Conservation (phyloP, 2,113 vertebrate genomes). For the Grammomys surdaster region DNA sequence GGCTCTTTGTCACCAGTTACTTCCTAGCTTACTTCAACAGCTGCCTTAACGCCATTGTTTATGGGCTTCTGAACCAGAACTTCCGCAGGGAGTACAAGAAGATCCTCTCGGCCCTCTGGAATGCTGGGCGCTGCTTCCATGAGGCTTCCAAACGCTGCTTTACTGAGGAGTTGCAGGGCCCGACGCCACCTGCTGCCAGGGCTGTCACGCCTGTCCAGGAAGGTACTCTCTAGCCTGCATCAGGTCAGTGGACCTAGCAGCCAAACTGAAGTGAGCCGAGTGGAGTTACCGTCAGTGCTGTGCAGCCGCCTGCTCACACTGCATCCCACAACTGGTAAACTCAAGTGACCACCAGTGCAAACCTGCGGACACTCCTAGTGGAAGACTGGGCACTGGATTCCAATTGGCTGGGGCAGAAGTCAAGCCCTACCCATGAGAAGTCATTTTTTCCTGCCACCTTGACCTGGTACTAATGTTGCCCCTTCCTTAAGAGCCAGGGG, state of each 20-base stretch:
- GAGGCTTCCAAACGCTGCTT: slow-evolving; percentile 89
- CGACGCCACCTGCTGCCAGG: slow-evolving; percentile 86
- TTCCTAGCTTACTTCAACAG: slow-evolving; percentile 98
- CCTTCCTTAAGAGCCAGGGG: background rate
- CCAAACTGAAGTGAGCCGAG: background rate
- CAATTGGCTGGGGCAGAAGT: background rate
- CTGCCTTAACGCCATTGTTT: slow-evolving; percentile 96
- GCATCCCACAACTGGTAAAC: background rate
- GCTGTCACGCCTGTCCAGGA: background rate
- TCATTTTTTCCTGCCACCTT: background rate
- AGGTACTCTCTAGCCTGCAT: slow-evolving; percentile 79
- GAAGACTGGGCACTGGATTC: rapidly evolving
- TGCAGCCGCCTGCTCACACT: too few relatives aligned
- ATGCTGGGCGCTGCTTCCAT: slow-evolving; percentile 89
- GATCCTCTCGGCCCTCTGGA: slow-evolving; percentile 92
- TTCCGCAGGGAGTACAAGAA: slow-evolving; percentile 94
- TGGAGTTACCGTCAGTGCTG: too few relatives aligned
- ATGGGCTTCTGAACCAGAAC: slow-evolving; percentile 95
- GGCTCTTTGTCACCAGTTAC: slow-evolving; percentile 95
- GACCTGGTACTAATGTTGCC: background rate
- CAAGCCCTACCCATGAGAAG: background rate
- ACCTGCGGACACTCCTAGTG: background rate
- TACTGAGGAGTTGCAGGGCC: slow-evolving; percentile 88
- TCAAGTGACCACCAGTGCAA: too few relatives aligned
- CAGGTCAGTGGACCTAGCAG: background rate